Base-by-base conservation (phyloP, 2,797 vertebrate species). In the Xyrichtys novacula region DNA sequence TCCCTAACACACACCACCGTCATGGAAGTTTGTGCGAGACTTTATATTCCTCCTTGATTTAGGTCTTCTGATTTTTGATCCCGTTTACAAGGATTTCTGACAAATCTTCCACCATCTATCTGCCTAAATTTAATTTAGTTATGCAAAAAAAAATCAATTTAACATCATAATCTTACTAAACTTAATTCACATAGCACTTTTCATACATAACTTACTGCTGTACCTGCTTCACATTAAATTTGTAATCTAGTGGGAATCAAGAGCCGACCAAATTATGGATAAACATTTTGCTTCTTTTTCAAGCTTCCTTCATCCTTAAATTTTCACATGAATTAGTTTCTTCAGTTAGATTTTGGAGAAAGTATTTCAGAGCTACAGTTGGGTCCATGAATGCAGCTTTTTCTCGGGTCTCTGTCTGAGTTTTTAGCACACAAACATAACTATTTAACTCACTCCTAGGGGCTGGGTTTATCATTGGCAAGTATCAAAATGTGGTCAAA, bases 161-260 rank as follows among this genome's bases (percentile, higher is more conserved):
- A 84, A 76, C 72, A 79, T 52, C 76, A 80, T 81, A 76, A 83
- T 83, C 55, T 48, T 61, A 87, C 76, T 89, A 83, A 89, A 83
- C 73, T 77, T 40, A n/a, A 77, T 72, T 65, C 57, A 52, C 32
- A 23, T 15, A 53, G 62, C 42, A 65, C 43, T 61, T 75, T 73
- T 65, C 36, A 64, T 40, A 25, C 59, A 56, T 34, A n/a, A 74
- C 52, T 49, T 46, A 25, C 39, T 56, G 23, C 68, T 76, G 34
- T 71, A 52, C 52, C 61, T 60, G 44, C 63, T 73, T 61, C 31
- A 64, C 62, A 43, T 39, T 61, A 22, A 29, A 67, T 32, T 14
- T 6, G 20, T 66, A 12, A 60, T 54, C 5, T n/a, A 23, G 34
- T 26, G 0, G 38, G 39, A 29, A 59, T 53, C 11, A 15, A 50